A percentile compares a stretch with the other conserved stretches of the same genome.
Conservation (phyloP, 2,113 vertebrate species). For the Dicentrarchus labrax region DNA sequence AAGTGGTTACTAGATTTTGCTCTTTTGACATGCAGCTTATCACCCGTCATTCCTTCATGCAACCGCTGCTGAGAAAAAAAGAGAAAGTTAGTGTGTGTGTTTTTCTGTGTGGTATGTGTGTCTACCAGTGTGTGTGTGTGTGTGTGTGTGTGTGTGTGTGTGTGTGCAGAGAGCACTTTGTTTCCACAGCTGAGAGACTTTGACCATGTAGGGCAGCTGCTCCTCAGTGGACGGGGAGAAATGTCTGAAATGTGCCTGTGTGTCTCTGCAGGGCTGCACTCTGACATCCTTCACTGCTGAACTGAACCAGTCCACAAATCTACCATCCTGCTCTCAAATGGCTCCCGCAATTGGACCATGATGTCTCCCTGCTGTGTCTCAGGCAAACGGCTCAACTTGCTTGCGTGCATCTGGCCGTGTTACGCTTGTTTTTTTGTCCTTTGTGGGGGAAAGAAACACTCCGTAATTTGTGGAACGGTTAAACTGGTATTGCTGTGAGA, state of each 20-base stretch:
- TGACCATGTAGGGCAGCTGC: conserved; percentile 81
- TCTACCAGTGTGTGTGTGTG: conserved; percentile 11
- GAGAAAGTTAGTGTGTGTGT: conserved; percentile 11
- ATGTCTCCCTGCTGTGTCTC: not conserved
- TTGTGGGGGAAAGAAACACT: not conserved
- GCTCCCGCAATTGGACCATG: not conserved
- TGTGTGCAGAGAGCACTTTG: conserved; percentile 26
- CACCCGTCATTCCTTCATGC: conserved; percentile 68
- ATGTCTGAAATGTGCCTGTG: conserved; percentile 72
- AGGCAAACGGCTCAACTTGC: not conserved
- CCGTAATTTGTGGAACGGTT: too few relatives aligned
- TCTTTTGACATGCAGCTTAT: conserved; percentile 60
- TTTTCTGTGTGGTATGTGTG: not conserved
- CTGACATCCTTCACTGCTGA: conserved; percentile 13
- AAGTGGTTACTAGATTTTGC: conserved; percentile 5
- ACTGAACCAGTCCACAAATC: not conserved
- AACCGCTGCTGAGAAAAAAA: conserved; percentile 44
- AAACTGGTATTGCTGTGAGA: not conserved
- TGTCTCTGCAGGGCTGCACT: conserved; percentile 52
- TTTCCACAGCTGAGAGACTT: conserved; percentile 74
- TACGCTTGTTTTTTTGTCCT: not conserved
- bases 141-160: conserved; percentile 5
- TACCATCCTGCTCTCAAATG: not conserved
- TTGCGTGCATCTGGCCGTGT: not conserved
- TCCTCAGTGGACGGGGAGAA: conserved; percentile 65